Percentiles rank a stretch among this genome's conserved stretches.
Conservation (phyloP, 2,113 vertebrate genomes). For the Oryzias melastigma region DNA sequence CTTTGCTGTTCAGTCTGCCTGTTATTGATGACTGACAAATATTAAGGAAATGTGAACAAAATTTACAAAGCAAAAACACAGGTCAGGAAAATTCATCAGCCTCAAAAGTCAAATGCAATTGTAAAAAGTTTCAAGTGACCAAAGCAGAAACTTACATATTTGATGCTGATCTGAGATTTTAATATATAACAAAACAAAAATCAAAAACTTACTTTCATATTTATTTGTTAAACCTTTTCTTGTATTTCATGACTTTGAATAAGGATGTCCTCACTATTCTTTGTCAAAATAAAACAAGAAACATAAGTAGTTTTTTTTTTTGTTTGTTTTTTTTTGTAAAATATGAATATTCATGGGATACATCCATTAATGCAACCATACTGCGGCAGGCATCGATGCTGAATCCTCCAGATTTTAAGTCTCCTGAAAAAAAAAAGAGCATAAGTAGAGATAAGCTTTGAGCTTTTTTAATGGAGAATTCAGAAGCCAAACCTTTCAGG, state of each 20-base stretch:
- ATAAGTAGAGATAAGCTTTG: neutral
- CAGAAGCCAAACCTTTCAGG: constrained; percentile 40
- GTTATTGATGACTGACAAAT: constrained; percentile 61
- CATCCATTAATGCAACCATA: constrained; percentile 77
- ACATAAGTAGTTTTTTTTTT: neutral
- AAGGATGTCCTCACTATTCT: too few relatives aligned
- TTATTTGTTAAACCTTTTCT: too few relatives aligned
- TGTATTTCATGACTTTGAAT: neutral
- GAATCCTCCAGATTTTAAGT: constrained; percentile 62
- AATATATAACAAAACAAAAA: too few relatives aligned
- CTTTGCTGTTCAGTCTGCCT: constrained; percentile 64
- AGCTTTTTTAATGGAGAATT: neutral
- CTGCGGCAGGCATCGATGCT: constrained; percentile 75
- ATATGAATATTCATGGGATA: constrained; percentile 54
- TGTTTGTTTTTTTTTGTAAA: neutral
- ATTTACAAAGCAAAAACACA: neutral
- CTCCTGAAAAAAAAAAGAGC: constrained; percentile 29
- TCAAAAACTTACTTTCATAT: too few relatives aligned
- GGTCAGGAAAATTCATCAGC: neutral
- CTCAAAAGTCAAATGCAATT: too few relatives aligned
- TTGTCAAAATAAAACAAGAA: neutral
- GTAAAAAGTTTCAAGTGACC: too few relatives aligned
- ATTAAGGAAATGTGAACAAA: constrained; percentile 46
- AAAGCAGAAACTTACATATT: too few relatives aligned
- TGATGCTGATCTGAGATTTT: too few relatives aligned